Conservation (phyloP, 2,888 invertebrate species). For the Fabriciana adippe region DNA sequence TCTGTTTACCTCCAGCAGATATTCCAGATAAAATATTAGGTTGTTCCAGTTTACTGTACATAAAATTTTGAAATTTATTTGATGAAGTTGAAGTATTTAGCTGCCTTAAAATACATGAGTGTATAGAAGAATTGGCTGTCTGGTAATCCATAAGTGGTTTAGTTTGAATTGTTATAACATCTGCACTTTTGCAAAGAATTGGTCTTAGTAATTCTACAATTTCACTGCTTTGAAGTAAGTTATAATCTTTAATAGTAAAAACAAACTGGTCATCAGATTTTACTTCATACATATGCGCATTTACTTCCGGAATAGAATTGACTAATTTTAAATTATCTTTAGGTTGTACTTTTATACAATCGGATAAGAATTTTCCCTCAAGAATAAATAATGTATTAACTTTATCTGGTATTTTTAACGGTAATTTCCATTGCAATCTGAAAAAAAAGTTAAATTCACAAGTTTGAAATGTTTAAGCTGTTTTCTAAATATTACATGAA, state of each 20-base stretch:
- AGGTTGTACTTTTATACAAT: constrained; percentile 51
- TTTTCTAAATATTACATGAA: not conserved
- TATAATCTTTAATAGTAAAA: constrained; percentile 65
- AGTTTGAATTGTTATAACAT: constrained; percentile 62
- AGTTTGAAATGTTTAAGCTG: not conserved
- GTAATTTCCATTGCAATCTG: constrained; percentile 61
- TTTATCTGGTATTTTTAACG: constrained; percentile 46
- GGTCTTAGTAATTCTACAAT: constrained; percentile 62
- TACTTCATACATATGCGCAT: constrained; percentile 59
- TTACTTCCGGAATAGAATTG: constrained; percentile 57
- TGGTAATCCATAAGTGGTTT: constrained; percentile 71
- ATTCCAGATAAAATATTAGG: constrained; percentile 76
- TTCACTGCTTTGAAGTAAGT: constrained; percentile 64
- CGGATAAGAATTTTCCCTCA: constrained; percentile 68
- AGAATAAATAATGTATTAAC: constrained; percentile 63
- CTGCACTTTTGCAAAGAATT: constrained; percentile 52
- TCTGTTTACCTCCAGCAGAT: constrained; percentile 69
- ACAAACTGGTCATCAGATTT: constrained; percentile 54
- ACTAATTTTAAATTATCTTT: constrained; percentile 47
- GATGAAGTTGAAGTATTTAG: constrained; percentile 48
- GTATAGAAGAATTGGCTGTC: constrained; percentile 45
- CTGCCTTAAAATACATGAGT: constrained; percentile 59
- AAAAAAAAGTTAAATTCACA: constrained; percentile 38
- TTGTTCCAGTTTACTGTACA: constrained; percentile 67
- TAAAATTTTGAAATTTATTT: constrained; percentile 41